A percentile compares a stretch with the other conserved stretches of the same genome.
phyloP scores from a whole-genome alignment of 2,888 invertebrate genomes.

The Plebejus anna region DNA sequence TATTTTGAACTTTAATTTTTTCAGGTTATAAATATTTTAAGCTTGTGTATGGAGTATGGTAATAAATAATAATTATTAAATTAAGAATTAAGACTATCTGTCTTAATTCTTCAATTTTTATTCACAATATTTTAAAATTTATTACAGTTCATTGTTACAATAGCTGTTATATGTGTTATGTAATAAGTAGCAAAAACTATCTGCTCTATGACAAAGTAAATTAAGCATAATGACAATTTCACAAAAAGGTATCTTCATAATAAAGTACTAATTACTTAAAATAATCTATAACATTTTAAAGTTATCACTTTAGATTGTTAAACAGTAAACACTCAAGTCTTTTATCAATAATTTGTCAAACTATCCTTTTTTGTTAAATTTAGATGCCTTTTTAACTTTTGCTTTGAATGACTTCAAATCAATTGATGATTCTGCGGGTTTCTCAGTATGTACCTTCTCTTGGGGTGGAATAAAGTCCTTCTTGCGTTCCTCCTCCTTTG shows the following conservation, averaged over 20 bases:
- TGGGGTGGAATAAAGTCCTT: constrained; percentile 90
- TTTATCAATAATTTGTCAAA: constrained; percentile 26
- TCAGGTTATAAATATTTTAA: not conserved
- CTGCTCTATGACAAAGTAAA: not conserved
- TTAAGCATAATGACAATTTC: not conserved
- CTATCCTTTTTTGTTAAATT: constrained; percentile 56
- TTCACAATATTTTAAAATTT: too few relatives aligned
- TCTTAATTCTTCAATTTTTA: too few relatives aligned
- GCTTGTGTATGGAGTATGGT: too few relatives aligned
- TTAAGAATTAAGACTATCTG: too few relatives aligned
- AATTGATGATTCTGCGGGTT: constrained; percentile 60
- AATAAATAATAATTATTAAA: too few relatives aligned
- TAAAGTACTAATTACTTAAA: not conserved
- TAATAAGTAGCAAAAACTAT: not conserved
- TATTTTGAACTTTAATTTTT: not conserved
- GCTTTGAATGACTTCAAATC: constrained; percentile 87
- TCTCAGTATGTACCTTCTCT: constrained; percentile 67
- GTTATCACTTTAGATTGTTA: too few relatives aligned
- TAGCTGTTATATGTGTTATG: too few relatives aligned
- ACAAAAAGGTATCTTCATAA: not conserved
- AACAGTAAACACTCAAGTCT: constrained; percentile 31
- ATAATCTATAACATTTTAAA: too few relatives aligned
- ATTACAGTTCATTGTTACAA: too few relatives aligned
- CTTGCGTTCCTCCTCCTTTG: constrained; percentile 87
- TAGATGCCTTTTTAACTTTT: constrained; percentile 84